Conservation (phyloP, 2,113 vertebrate species). For the Peromyscus maniculatus region DNA sequence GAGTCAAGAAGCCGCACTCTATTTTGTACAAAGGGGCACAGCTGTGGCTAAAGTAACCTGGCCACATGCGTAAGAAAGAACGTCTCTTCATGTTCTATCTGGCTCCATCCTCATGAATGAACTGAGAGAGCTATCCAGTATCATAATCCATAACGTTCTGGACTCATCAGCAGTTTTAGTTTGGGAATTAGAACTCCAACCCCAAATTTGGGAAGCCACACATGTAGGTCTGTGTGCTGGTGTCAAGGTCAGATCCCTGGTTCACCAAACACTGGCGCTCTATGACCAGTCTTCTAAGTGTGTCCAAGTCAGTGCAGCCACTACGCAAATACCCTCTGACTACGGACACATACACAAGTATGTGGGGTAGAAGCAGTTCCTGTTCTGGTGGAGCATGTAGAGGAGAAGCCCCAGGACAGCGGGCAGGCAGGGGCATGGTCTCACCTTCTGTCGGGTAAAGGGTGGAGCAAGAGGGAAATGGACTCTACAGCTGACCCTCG, state of each 20-base stretch:
- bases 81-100: background rate
- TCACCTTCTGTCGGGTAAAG: background rate
- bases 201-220: background rate
- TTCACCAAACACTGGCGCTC: background rate
- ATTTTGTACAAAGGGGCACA: background rate
- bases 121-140: background rate
- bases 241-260: background rate
- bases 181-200: slow-evolving; percentile 18
- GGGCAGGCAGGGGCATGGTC: background rate
- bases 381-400: background rate
- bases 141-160: background rate
- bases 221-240: too few species aligned
- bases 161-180: background rate
- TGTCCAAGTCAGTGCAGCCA: background rate
- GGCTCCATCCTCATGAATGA: background rate
- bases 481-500: background rate
- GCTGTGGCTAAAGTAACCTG: background rate
- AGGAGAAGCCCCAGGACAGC: background rate
- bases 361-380: background rate
- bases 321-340: background rate
- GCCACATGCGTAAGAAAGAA: background rate
- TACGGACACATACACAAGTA: background rate
- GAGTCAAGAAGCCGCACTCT: background rate
- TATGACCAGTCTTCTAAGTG: background rate
- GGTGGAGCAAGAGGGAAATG: too few species aligned